Conservation (phyloP, 2,888 invertebrate genomes). For the Archaeoteleia sp. region DNA sequence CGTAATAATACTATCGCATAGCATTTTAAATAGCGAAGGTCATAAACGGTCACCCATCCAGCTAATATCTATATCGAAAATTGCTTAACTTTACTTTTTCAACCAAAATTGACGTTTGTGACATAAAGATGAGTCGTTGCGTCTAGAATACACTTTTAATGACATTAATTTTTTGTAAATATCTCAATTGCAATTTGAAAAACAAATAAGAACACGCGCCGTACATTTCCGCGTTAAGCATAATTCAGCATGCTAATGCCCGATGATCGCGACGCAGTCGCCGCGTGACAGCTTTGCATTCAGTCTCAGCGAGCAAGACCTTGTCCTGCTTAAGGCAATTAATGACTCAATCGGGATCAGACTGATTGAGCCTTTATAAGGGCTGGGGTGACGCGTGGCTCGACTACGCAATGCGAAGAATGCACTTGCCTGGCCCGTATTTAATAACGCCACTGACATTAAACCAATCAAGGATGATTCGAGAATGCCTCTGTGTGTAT, state of each 20-base stretch:
- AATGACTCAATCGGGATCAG: constrained; percentile 67
- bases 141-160: too few relatives aligned
- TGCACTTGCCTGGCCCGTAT: constrained; percentile 62
- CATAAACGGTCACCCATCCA: too few relatives aligned
- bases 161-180: too few relatives aligned
- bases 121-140: too few relatives aligned
- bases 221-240: constrained; percentile 20
- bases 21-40: too few relatives aligned
- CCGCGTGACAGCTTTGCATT: constrained; percentile 59
- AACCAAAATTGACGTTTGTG: too few relatives aligned
- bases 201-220: too few relatives aligned
- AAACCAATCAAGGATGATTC: constrained; percentile 61
- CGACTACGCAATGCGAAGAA: constrained; percentile 69
- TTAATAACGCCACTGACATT: constrained; percentile 63
- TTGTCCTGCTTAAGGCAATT: constrained; percentile 70
- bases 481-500: constrained; percentile 52
- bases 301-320: constrained; percentile 59
- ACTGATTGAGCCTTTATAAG: constrained; percentile 68
- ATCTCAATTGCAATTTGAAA: too few relatives aligned
- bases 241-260: constrained; percentile 35
- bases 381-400: constrained; percentile 65
- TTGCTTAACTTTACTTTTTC: too few relatives aligned
- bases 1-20: too few relatives aligned
- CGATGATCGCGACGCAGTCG: background rate
- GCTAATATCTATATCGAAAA: too few relatives aligned